Evolutionary conservation across 37 sponge, comb jelly and placozoan genomes (phyloP), one percentile per base, ranked within the genome.

Genomic region (Aphrocallistes beatrix): DNA sequence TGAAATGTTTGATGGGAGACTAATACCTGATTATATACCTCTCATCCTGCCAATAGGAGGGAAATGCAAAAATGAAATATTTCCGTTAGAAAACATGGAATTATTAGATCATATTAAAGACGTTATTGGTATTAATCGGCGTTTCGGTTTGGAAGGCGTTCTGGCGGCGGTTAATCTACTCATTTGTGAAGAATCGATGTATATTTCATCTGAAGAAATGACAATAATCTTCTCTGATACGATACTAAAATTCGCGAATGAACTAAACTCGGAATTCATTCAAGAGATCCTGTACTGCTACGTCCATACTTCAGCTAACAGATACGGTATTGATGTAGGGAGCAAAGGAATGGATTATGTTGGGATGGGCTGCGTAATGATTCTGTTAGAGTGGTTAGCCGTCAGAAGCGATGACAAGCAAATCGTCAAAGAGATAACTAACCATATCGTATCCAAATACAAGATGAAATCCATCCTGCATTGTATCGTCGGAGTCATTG

Each of bases 181-280:
- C 3, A 60, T 60, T 60, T 60, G 75, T 60, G 75, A 60, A 60
- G 75, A 60, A 60, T 60, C 75, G 3, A 60, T 60, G 75, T 60
- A 60, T 60, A 60, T 60, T 13, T 60, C 75, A 8, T 60, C n/a
- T 13, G 75, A 60, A 28, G 75, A 60, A 1, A 60, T 60, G 25
- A 8, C n/a, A 6, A 28, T 3, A 25, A 6, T 60, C 8, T 60
- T 25, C n/a, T 3, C 21, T 3, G 34, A 21, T 28, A 60, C 10
- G n/a, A 32, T 60, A 30, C 3, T 6, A 13, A 30, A 19, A 6
- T 60, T 60, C 10, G 8, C 17, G 3, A 13, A 6, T 6, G n/a
- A 3, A 60, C 25, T 25, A 25, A 30, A 30, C 3, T 1, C n/a
- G 3, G 21, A 60, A 60, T 28, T 1, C 32, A 25, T 60, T 28